A percentile compares a stretch with the other conserved stretches of the same genome.
These are phyloP conservation scores for Telenomus remus DNA, from an alignment of 1,140 invertebrate genomes.

Conservation along the genomic window DNA sequence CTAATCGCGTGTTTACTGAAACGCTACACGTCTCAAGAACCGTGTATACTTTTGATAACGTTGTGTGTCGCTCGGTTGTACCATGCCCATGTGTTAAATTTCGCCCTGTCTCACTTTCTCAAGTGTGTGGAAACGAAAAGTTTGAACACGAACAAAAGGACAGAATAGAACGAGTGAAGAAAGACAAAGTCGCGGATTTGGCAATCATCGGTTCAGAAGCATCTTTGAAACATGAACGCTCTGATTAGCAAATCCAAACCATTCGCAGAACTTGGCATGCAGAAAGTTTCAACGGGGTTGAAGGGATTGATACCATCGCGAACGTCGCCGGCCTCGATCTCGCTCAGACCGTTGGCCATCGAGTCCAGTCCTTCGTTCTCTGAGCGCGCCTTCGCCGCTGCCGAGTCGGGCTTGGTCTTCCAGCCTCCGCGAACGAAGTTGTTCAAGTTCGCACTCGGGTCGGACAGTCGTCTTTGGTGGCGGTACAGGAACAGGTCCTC, in stretches of 20 bases:
- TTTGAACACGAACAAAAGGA: no score
- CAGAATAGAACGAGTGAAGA: no score
- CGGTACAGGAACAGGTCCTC: constrained; percentile 89
- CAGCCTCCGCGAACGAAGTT: constrained; percentile 90
- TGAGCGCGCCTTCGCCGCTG: constrained; percentile 85
- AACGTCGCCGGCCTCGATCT: constrained; percentile 95
- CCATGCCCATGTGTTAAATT: no score
- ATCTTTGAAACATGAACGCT: no score
- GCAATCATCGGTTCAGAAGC: neutral
- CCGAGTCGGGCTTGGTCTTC: constrained; percentile 79
- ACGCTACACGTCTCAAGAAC: neutral
- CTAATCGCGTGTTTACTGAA: constrained; percentile 6
- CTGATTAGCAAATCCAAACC: neutral
- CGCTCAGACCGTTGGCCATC: constrained; percentile 86
- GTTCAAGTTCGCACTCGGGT: constrained; percentile 94
- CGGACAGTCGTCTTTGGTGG: constrained; percentile 90
- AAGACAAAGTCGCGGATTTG: constrained; percentile 1
- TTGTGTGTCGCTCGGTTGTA: no score
- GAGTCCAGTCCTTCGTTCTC: constrained; percentile 93
- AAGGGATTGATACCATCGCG: constrained; percentile 83
- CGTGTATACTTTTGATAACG: neutral
- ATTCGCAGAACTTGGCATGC: neutral
- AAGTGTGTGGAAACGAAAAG: no score
- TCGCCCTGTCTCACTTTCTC: no score
- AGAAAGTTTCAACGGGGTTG: neutral